phyloP scores from a whole-genome alignment of 35 echinoderm and acorn worm genomes.

The Eucidaris tribuloides region DNA sequence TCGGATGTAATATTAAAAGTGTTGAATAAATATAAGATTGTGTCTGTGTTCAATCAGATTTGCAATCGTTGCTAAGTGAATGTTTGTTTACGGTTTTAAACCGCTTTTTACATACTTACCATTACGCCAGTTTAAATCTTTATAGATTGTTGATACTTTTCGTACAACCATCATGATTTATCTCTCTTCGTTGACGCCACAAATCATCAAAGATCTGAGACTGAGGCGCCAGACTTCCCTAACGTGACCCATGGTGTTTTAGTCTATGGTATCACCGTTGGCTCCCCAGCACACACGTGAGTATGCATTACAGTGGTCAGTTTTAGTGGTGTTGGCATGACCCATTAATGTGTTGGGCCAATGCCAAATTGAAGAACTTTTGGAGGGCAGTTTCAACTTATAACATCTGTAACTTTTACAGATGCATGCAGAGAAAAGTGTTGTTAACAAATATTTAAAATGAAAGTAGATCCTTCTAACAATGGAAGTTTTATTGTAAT shows the following conservation, averaged over 20 bases:
- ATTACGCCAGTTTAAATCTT: slow-evolving; percentile 58
- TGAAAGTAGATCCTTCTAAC: not conserved
- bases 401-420: not conserved
- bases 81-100: no score
- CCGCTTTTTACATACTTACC: slow-evolving; percentile 78
- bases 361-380: not conserved
- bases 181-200: slow-evolving; percentile 71
- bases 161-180: no score
- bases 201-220: slow-evolving; percentile 68
- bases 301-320: not conserved
- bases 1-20: no score
- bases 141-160: no score
- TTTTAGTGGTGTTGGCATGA: not conserved
- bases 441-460: not conserved
- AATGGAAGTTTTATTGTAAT: no score
- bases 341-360: not conserved
- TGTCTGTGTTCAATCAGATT: no score
- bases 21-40: no score
- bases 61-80: no score
- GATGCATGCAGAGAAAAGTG: not conserved
- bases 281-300: slow-evolving; percentile 85
- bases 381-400: not conserved
- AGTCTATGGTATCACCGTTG: slow-evolving; percentile 73
- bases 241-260: slow-evolving; percentile 82
- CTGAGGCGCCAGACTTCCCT: slow-evolving; percentile 75